A percentile compares a stretch with the other conserved stretches of the same genome.
These are phyloP conservation scores for Apotomis capreana DNA, from an alignment of 2,888 invertebrate genomes.

Conservation along the genomic window DNA sequence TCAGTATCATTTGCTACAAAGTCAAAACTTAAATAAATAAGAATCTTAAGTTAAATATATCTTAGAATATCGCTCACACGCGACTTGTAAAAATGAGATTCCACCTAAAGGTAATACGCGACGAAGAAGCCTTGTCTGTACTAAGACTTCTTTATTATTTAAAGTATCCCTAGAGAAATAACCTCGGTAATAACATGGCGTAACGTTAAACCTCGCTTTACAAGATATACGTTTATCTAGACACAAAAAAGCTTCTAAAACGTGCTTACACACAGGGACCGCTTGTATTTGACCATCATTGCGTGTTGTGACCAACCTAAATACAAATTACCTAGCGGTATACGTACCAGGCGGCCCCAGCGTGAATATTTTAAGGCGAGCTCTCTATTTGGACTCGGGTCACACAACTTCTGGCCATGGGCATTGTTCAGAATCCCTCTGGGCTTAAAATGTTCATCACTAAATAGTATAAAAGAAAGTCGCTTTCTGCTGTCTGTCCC, in stretches of 20 bases:
- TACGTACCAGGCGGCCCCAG: conserved; percentile 63
- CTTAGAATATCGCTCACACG: not conserved
- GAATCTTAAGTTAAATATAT: not conserved
- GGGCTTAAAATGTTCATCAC: conserved; percentile 58
- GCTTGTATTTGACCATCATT: conserved; percentile 60
- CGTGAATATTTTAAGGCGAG: conserved; percentile 72
- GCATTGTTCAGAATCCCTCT: conserved; percentile 56
- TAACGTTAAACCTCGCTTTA: conserved; percentile 24
- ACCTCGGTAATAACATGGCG: conserved; percentile 22
- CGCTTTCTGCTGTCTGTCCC: too few relatives aligned
- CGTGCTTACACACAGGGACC: conserved; percentile 44
- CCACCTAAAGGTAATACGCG: not conserved
- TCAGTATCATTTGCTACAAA: too few relatives aligned
- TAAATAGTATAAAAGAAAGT: too few relatives aligned
- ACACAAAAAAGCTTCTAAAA: conserved; percentile 34
- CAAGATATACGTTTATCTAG: conserved; percentile 30
- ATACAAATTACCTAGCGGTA: conserved; percentile 71
- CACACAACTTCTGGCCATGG: conserved; percentile 51
- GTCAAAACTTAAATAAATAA: too few relatives aligned
- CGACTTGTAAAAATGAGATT: not conserved
- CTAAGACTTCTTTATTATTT: conserved; percentile 24
- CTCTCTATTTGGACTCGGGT: conserved; percentile 56
- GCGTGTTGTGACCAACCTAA: conserved; percentile 70
- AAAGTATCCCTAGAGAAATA: conserved; percentile 31
- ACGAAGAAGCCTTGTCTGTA: not conserved